Conservation (phyloP, 2,797 vertebrate species). For the Stomatorhinus walkeri region DNA sequence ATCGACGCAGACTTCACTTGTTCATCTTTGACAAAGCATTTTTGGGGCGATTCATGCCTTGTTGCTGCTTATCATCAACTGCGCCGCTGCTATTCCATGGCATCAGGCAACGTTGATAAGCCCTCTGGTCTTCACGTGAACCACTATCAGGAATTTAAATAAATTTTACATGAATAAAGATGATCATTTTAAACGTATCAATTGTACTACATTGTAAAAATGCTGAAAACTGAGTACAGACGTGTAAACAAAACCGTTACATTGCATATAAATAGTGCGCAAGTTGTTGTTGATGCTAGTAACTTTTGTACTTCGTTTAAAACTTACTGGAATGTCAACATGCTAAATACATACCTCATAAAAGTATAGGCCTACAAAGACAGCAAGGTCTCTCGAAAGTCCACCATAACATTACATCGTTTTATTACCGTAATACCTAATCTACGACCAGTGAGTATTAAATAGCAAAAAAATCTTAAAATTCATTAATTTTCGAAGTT, state of each 20-base stretch:
- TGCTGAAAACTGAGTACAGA: not conserved
- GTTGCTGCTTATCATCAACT: conserved; percentile 52
- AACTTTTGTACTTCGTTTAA: not conserved
- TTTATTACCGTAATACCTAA: not conserved
- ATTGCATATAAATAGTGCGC: not conserved
- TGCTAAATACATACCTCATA: not conserved
- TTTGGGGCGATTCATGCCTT: conserved; percentile 47
- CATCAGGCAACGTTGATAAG: conserved; percentile 40
- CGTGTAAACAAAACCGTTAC: not conserved
- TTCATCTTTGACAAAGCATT: conserved; percentile 45
- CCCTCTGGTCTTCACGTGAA: not conserved
- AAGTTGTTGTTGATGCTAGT: not conserved
- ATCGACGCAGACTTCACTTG: conserved; percentile 47
- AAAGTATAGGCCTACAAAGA: not conserved
- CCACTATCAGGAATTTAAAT: not conserved
- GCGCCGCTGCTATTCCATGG: conserved; percentile 37
- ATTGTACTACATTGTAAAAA: not conserved
- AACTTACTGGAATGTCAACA: not conserved
- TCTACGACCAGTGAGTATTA: not conserved
- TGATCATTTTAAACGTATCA: not conserved
- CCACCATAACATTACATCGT: not conserved
- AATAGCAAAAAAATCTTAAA: not conserved
- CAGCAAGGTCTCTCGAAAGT: not conserved
- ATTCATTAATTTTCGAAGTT: not conserved
- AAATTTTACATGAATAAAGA: not conserved